These are phyloP conservation scores for Pedionomus torquatus DNA, from an alignment of 2,113 vertebrate genomes.

Conservation along the genomic window DNA sequence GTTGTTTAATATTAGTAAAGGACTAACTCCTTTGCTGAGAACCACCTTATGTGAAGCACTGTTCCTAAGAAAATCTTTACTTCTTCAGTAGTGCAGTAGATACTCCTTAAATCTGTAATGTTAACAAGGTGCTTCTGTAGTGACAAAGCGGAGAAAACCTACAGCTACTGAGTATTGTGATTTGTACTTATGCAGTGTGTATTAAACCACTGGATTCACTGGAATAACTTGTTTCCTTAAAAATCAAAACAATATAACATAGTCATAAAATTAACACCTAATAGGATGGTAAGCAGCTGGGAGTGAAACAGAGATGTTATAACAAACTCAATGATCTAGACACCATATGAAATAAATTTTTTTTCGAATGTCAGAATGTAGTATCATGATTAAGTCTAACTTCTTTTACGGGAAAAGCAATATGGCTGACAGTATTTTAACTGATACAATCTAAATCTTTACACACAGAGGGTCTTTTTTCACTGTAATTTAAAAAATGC, in stretches of 20 bases:
- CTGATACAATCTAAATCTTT: not conserved
- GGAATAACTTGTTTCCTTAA: not conserved
- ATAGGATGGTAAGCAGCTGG: not conserved
- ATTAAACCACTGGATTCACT: not conserved
- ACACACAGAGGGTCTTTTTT: not conserved
- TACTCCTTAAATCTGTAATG: not conserved
- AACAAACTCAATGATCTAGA: not conserved
- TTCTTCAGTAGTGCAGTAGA: not conserved
- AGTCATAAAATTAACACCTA: not conserved
- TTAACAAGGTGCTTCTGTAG: not conserved
- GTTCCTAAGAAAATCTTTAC: not conserved
- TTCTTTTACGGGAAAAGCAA: not conserved
- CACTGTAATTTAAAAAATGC: not conserved
- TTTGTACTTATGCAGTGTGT: not conserved
- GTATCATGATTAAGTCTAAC: not conserved
- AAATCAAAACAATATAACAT: not conserved
- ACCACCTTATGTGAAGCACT: not conserved
- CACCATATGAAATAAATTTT: not conserved
- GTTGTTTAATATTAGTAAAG: not conserved
- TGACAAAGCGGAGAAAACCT: not conserved
- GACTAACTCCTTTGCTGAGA: not conserved
- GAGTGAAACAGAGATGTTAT: not conserved
- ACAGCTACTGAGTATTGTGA: not conserved
- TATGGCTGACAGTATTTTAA: not conserved
- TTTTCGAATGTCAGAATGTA: not conserved